Conservation (phyloP, 1,140 invertebrate species). For the Leptinotarsa defecta region DNA sequence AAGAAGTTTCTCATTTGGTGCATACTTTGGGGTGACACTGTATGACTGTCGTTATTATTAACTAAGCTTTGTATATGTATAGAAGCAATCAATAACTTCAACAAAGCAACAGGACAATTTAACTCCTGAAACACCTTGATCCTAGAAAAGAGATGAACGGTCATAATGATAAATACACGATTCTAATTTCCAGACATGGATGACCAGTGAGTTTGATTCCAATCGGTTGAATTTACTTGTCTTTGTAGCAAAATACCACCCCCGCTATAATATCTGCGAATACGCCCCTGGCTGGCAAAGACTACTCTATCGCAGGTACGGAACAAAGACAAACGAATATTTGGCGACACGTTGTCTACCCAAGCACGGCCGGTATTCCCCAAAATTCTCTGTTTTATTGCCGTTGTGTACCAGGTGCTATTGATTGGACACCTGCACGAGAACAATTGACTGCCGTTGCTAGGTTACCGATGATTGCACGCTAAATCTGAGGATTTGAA, state of each 20-base stretch:
- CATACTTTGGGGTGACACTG: too few relatives aligned
- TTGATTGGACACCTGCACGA: slow-evolving; percentile 55
- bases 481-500: slow-evolving; percentile 53
- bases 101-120: too few relatives aligned
- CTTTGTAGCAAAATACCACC: neutral
- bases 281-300: neutral
- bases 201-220: too few relatives aligned
- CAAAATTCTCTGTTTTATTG: slow-evolving; percentile 34
- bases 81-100: too few relatives aligned
- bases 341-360: slow-evolving; percentile 28
- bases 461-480: slow-evolving; percentile 52
- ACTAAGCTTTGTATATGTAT: too few relatives aligned
- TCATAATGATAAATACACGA: too few relatives aligned
- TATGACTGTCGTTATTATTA: too few relatives aligned
- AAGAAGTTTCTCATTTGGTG: too few relatives aligned
- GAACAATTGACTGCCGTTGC: slow-evolving; percentile 54
- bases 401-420: slow-evolving; percentile 50
- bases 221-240: too few relatives aligned
- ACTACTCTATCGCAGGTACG: neutral
- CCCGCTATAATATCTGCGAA: neutral
- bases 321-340: slow-evolving; percentile 27
- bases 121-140: too few relatives aligned
- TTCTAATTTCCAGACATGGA: too few relatives aligned
- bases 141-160: too few relatives aligned
- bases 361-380: slow-evolving; percentile 23